Base-by-base conservation (phyloP, 2,797 vertebrate species). In the Toxotes lorentzi region DNA sequence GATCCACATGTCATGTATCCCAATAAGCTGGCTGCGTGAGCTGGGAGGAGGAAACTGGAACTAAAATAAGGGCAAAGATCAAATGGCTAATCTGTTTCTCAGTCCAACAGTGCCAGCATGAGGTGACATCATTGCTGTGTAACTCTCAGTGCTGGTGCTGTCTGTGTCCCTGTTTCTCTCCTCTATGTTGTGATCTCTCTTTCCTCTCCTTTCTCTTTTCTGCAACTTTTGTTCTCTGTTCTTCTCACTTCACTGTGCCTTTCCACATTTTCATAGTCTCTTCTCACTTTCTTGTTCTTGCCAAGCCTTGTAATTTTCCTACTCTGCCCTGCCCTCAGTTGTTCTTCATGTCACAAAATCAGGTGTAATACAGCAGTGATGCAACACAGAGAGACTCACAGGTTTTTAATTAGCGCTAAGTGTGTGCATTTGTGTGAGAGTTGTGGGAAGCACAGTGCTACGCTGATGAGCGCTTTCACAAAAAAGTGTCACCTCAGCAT, bases 91-190 rank as follows among this genome's bases (percentile, higher is more conserved):
- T 91, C 84, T 72, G 75, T 82, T 69, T 85, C 89, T 86, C 71
- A 82, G 80, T 88, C 84, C 82, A 83, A 79, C 68, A 79, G 85
- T 79, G 83, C 83, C 83, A 78, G 83, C 62, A 71, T 85, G 88
- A 85, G 88, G 86, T 93, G 93, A 93, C 92, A 92, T 93, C 92
- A 94, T 90, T 84, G 75, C 87, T 82, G 80, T 75, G 81, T 87
- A 89, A 86, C 78, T 73, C 82, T 89, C 58, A 67, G 57, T 66
- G 54, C 69, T 61, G 81, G 73, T 81, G 78, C 73, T 84, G 76
- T 78, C 85, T 90, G 79, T 27, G 4, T 68, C 69, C 65, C 73
- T 32, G 27, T 34, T 65, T 62, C 72, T 70, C 56, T 64, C 50
- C 78, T 82, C 62, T 30, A 60, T 61, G 38, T 19, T 70, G 51